Base-by-base conservation (phyloP, 2,888 invertebrate species). In the Caenorhabditis macrosperma region DNA sequence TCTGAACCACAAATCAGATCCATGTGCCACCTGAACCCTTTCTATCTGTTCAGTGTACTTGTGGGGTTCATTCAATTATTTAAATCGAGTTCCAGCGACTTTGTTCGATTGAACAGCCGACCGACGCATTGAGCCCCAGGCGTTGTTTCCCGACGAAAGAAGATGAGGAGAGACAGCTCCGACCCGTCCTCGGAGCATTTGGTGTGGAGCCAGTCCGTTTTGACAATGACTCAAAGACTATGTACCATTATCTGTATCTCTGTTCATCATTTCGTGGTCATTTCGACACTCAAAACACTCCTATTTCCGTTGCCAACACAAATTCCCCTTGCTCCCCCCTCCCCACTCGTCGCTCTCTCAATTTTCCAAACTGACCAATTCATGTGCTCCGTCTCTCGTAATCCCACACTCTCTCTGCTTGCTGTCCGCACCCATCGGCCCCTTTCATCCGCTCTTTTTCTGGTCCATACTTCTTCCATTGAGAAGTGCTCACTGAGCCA, bases 391-490 rank as follows among this genome's bases (percentile, higher is more conserved):
- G 52, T 74, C 50, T 74, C 64, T 54, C 46, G 20, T 41, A 35
- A 57, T 61, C 55, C 10, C 54, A 22, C 41, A 61, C 67, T 76
- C 52, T 64, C 54, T 60, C 26, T 52, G 35, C 59, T 41, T 44
- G 46, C 60, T 64, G 67, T 41, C 60, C 66, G 33, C 60, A 30
- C 48, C 60, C 64, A n/a, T 59, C 55, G 44, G 46, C 24, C 7
- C 26, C 66, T 66, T 60, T 66, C 66, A 41, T 52, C 60, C 54
- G 41, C 26, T n/a, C 44, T 28, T 35, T 59, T 57, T 50, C 35
- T 48, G 57, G 48, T 74, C 74, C 64, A 64, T 74, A 64, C 59
- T 50, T n/a, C n/a, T n/a, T 38, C 50, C 57, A 57, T 72, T 64
- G 35, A 46, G 30, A 59, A 57, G 64, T 64, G 61, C 72, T 72